Evolutionary conservation across 2,888 invertebrate genomes (phyloP).

Genomic region (Lochmaea crataegi): DNA sequence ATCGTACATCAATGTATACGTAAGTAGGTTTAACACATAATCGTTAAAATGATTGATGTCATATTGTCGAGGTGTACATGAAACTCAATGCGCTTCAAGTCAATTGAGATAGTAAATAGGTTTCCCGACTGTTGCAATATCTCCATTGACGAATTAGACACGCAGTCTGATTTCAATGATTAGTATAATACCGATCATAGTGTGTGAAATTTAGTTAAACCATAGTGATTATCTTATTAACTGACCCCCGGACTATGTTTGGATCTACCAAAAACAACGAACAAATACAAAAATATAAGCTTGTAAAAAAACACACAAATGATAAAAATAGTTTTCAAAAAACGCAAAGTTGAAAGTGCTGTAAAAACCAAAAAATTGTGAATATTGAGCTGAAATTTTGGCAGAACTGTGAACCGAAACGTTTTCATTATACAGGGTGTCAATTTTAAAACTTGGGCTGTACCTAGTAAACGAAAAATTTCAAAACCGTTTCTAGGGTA

Average conservation of each 20-base stretch:
- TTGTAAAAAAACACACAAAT: background rate
- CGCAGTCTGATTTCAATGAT: slow-evolving; percentile 42
- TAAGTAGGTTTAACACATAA: slow-evolving; percentile 29
- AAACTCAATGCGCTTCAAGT: slow-evolving; percentile 44
- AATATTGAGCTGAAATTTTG: too few species aligned
- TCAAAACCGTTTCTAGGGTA: too few species aligned
- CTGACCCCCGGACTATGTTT: background rate
- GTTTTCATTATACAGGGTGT: too few species aligned
- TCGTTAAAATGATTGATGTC: slow-evolving; percentile 48
- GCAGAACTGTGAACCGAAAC: too few species aligned
- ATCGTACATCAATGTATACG: slow-evolving; percentile 2
- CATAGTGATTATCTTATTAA: background rate
- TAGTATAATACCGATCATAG: slow-evolving; percentile 35
- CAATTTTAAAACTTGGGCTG: too few species aligned
- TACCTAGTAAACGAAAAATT: too few species aligned
- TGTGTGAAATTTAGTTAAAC: slow-evolving; percentile 37
- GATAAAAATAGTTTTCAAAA: too few species aligned
- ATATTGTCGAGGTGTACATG: slow-evolving; percentile 41
- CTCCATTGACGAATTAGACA: slow-evolving; percentile 48
- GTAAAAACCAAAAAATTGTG: too few species aligned
- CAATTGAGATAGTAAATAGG: slow-evolving; percentile 48
- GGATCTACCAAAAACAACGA: background rate
- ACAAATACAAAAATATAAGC: background rate
- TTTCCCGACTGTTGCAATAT: slow-evolving; percentile 44
- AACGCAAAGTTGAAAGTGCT: too few species aligned